Conservation (phyloP, 2,797 vertebrate species). For the Mionectes olivaceus region DNA sequence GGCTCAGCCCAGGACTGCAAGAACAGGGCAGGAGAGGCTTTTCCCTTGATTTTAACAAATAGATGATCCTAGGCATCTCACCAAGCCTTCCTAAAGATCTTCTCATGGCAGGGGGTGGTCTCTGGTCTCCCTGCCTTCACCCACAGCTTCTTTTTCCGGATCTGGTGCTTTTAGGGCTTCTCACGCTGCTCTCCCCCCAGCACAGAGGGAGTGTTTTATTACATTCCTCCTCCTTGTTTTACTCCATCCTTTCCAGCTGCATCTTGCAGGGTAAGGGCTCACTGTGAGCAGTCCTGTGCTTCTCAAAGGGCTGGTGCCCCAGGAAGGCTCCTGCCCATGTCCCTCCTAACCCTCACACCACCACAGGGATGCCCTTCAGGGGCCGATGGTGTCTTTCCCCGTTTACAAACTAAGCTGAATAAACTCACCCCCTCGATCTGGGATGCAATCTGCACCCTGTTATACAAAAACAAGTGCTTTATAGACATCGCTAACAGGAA, state of each 20-base stretch:
- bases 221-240: not conserved
- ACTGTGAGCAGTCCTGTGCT: not conserved
- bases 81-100: not conserved
- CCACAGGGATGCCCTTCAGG: not conserved
- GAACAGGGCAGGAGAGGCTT: not conserved
- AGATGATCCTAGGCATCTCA: not conserved
- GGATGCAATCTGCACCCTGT: not conserved
- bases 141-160: not conserved
- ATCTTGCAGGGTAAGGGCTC: not conserved
- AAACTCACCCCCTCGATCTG: not conserved
- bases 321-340: not conserved
- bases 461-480: not conserved
- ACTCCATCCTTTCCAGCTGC: not conserved
- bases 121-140: not conserved
- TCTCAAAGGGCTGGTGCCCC: not conserved
- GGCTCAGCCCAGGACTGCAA: not conserved
- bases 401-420: not conserved
- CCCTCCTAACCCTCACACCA: rapidly evolving
- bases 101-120: not conserved
- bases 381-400: not conserved
- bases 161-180: not conserved
- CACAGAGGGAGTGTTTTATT: not conserved
- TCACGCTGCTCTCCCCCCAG: not conserved
- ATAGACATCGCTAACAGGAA: not conserved
- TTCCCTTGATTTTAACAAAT: not conserved